Base-by-base conservation (phyloP, 2,797 vertebrate species). In the Anomalospiza imberbis region DNA sequence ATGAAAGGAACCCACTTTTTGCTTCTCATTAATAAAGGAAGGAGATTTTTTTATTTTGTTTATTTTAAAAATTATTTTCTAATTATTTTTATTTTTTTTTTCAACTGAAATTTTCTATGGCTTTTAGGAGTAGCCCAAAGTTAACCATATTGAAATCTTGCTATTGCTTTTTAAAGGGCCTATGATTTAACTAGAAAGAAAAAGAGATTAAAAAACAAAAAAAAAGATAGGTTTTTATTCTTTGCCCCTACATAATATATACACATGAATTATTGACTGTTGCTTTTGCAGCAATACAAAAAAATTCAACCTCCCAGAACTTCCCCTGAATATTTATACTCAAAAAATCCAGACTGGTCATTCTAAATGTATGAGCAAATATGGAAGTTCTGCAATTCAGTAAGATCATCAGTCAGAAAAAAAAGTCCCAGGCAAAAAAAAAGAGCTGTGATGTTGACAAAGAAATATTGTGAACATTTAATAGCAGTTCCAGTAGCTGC, bases 401-500 rank as follows among this genome's bases (percentile, higher is more conserved):
- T 78, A 75, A 88, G 17, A 72, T 80, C 36, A 88, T 16, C 40
- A 77, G 36, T 40, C n/a, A 89, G 85, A 38, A 94, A 73, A 78
- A 71, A 71, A 60, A 65, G 5, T 65, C 63, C 58, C 28, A 62
- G 75, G 36, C 6, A 40, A 73, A 95, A 63, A 50, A 85, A 62
- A 16, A 85, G 65, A 88, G 44, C 92, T 91, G 44, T 32, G 38
- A 36, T 93, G 89, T 62, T 91, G 80, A 94, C 93, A 95, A 93
- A 88, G 63, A 94, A 94, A 91, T 91, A 95, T 77, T 89, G 74
- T 90, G 88, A 94, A 53, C 45, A 74, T 79, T 95, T 96, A 94
- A 94, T 90, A 89, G 89, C 91, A 91, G 93, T 96, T 96, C 80
- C 89, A 86, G 88, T 82, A 94, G 74, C 77, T 96, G 93, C 91